Percentiles rank a stretch among this genome's conserved stretches.
Conservation (phyloP, 2,797 vertebrate species). For the Sylvilagus floridanus region DNA sequence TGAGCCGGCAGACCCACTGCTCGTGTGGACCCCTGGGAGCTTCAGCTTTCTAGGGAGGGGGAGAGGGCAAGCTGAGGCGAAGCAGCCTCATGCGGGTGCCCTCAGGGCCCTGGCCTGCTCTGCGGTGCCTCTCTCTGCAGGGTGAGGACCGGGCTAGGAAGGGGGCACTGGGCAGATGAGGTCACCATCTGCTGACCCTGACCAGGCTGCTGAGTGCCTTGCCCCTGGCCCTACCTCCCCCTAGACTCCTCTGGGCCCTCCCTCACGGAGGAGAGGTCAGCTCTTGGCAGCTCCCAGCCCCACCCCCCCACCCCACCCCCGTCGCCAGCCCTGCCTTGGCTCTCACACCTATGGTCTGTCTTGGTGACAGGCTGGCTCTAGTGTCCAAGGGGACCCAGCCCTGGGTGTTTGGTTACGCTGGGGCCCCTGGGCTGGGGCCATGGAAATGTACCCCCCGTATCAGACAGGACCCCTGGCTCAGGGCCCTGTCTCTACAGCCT, state of each 20-base stretch:
- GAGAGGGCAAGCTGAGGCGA: background rate
- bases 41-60: background rate
- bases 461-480: background rate
- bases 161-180: background rate
- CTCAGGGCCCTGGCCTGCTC: background rate
- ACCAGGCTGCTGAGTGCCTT: background rate
- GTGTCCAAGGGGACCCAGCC: conserved; percentile 28
- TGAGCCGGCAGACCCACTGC: conserved; percentile 82
- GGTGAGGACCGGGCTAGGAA: background rate
- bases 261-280: background rate
- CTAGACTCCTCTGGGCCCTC: background rate
- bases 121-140: background rate
- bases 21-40: conserved; percentile 81
- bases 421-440: conserved; percentile 9
- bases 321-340: conserved; percentile 29
- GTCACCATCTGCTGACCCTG: background rate
- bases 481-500: background rate
- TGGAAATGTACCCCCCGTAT: background rate
- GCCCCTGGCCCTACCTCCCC: background rate
- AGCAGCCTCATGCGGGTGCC: background rate
- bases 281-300: conserved; percentile 35
- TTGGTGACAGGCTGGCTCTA: conserved; percentile 65
- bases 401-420: background rate
- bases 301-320: too few relatives aligned
- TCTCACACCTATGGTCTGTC: conserved; percentile 70